Evolutionary conservation across 2,888 invertebrate species (phyloP), one percentile per base, ranked within the genome.

Genomic region (Hydroisotoma schaefferi): DNA sequence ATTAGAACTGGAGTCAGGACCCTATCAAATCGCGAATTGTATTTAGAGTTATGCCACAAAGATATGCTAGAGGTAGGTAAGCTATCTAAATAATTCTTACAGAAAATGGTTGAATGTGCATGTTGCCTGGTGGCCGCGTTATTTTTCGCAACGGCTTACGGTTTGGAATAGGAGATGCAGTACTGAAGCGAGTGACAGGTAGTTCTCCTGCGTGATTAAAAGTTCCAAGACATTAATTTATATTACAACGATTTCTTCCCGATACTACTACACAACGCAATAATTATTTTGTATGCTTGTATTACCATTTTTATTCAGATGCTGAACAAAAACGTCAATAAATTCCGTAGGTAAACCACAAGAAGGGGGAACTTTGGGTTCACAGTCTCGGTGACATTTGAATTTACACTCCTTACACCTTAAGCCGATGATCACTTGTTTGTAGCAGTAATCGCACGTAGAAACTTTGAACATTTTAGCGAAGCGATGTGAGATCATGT

Each of bases 371-470:
- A 93, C 94, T 80, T 90, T 90, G 52, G 86, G 84, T 74, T 90
- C 91, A 76, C 94, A 95, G 74, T 93, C 92, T 77, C 85, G 81
- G 78, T 89, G 89, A 76, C 88, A 90, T 74, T 87, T 90, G 76
- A 90, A 94, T 81, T 93, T 94, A 84, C 94, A 95, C 78, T 94
- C 93, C 77, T 88, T 93, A 78, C 94, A 95, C 78, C 90, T 93
- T 71, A 90, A 82, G 59, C 86, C 88, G 76, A 90, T 87, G 72
- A 90, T 85, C 84, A 91, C 88, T 77, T 88, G 90, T 75, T 89
- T 90, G 73, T 87, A 87, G 79, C 94, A 94, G 75, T 87, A 86
- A 78, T 91, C 90, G 79, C 94, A 94, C 1, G 88, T 88, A 55
- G 90, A 87, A 78, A 90, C 87, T 78, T 90, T 91, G 79, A 91